Evolutionary conservation across 2,113 vertebrate species (phyloP).

Genomic region (Ardeotis arabs): DNA sequence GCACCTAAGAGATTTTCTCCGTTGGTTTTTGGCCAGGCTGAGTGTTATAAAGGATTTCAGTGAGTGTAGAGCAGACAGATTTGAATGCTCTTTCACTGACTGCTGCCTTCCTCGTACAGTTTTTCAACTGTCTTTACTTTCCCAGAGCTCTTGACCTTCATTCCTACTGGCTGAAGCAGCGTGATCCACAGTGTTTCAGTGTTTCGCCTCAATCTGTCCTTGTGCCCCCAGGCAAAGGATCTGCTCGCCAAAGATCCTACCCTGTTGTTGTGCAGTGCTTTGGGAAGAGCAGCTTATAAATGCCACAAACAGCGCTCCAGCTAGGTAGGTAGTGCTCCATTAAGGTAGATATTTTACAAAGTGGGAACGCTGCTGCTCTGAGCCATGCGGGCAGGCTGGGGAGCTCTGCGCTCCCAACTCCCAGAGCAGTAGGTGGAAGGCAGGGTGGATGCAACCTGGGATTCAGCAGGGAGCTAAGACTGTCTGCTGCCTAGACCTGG

Average conservation of each 20-base stretch:
- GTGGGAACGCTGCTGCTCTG: background rate
- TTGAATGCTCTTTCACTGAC: background rate
- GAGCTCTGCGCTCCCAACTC: background rate
- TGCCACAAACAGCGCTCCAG: background rate
- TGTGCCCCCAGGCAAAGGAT: background rate
- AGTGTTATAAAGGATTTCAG: background rate
- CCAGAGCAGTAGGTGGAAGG: background rate
- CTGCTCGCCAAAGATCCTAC: background rate
- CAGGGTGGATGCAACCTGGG: background rate
- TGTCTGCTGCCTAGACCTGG: background rate
- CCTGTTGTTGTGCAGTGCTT: background rate
- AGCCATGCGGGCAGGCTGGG: background rate
- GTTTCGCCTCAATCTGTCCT: background rate
- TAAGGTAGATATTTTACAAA: background rate
- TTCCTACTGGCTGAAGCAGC: background rate
- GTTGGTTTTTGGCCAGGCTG: background rate
- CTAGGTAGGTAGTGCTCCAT: background rate
- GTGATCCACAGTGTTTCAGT: rapidly evolving
- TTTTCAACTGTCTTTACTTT: background rate
- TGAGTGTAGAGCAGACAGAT: background rate
- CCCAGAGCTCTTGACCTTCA: background rate
- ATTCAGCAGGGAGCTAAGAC: background rate
- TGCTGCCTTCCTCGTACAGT: background rate
- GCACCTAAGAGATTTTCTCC: background rate
- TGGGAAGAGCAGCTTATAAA: background rate